Base-by-base conservation (phyloP, 2,888 invertebrate species). In the Drosophila birchii region DNA sequence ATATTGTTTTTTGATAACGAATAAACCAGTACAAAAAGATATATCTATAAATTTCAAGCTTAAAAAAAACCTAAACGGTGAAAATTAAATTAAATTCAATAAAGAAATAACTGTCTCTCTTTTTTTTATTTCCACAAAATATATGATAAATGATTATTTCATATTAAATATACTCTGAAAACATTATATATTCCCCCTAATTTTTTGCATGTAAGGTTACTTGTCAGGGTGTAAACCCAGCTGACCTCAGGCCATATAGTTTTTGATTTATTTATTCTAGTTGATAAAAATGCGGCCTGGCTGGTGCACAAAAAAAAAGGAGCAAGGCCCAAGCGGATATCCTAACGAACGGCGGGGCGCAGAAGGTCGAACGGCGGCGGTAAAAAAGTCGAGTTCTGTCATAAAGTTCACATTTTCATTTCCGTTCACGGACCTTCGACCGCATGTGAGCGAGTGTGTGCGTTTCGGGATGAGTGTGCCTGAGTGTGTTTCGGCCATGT, bases 391-490 rank as follows among this genome's bases (percentile, higher is more conserved):
- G 47, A 75, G 56, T 68, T 59, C 63, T 69, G 76, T 78, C 86
- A 87, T 82, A 80, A 83, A 80, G 57, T 72, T 81, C 75, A 85
- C 73, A 87, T 85, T 78, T 85, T 83, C 80, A 83, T 83, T 85
- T 87, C 70, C 63, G 66, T 62, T 74, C 57, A 60, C 78, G 68
- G 55, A 41, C 55, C 39, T 44, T 43, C 34, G 38, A 39, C 39
- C 58, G 29, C 20, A 18, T 68, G 23, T 36, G 54, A 32, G 34
- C 11, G 57, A 56, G 39, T 36, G 54, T 43, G 57, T 67, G 39
- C 20, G 32, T n/a, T 20, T 41, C 51, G 23, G 51, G 51, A 41
- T 34, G 32, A 34, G 49, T 34, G 43, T 63, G 34, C 18, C 11
- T 29, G 55, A 44, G 12, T 47, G 58, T 55, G 57, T 60, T 45